Base-by-base conservation (phyloP, 2,888 invertebrate species). In the Nebria salina region DNA sequence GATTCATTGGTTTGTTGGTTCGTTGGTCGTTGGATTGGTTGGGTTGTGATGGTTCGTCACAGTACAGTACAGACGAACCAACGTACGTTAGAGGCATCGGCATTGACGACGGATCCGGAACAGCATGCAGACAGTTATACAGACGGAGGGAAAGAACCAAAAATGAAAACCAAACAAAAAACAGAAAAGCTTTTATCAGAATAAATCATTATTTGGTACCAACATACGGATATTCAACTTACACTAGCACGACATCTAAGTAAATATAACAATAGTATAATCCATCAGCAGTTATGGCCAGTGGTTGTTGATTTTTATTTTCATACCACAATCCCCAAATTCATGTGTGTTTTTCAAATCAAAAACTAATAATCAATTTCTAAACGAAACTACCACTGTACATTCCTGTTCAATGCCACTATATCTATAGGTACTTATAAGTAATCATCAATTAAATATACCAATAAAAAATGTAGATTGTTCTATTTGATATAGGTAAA, bases 91-190 rank as follows among this genome's bases (percentile, higher is more conserved):
- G 84, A 82, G 83, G 86, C 70, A 84, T 85, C 85, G 84, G 83
- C 84, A 84, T 84, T 85, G 86, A 70, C 70, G 70, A 70, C 70
- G 85, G 89, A 89, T 90, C 90, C 91, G 20, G 20, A 87, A 87
- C 88, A 89, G 90, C 91, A 91, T 91, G 91, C 90, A 90, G 89
- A 90, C 89, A 90, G 88, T 89, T 88, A 89, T 89, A 91, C 89
- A 90, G 90, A 89, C 89, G 90, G 89, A 90, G 90, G 90, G 89
- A 90, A 88, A 89, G 89, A 89, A 88, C 88, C 88, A 89, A 87
- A 90, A 87, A 90, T 89, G 89, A 90, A 91, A 91, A 91, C 90
- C 90, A 90, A 88, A 88, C 86, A 87, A 86, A 85, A 86, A 86
- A 85, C 77, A 83, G 73, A 76, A 81, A 81, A 81, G 81, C 81